Evolutionary conservation across 2,797 vertebrate species (phyloP), one percentile per base, ranked within the genome.

Genomic region (Microcaecilia unicolor): DNA sequence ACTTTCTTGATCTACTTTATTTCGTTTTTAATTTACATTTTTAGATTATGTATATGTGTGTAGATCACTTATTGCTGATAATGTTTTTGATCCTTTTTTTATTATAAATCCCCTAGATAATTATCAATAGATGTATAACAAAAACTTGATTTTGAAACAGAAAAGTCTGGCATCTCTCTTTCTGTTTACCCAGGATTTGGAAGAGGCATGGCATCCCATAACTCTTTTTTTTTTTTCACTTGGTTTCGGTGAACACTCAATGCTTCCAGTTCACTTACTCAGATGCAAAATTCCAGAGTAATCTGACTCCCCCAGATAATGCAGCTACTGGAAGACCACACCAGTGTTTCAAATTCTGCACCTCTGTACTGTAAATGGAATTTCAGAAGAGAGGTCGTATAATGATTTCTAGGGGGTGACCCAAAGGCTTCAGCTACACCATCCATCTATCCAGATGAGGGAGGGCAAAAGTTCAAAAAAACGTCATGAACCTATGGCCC

Each of bases 231-330:
- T 31, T 17, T 37, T 48, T 52, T 51, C 38, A 39, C 35, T 35
- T 32, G n/a, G 31, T 37, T 38, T 25, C 48, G 19, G 22, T 12
- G 34, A 39, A 37, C 46, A 49, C 38, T 23, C 37, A n/a, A 18
- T 37, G 24, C 28, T 18, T 34, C 36, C 34, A 29, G 50, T 55
- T 55, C 28, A 48, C 41, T 51, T 22, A 42, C 28, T 31, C 48
- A 44, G 57, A 37, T 53, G 46, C 44, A 55, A 54, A 55, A 71
- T 74, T 55, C 58, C 58, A 45, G 27, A 54, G 51, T 56, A 47
- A 49, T 47, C 56, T 67, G 46, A 45, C 52, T 56, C 25, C 28
- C 27, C 30, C 22, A 45, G 34, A 50, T 16, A 50, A 27, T 31
- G 15, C 9, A 34, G 13, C 22, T 55, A 34, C 56, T 43, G 28